Conservation (phyloP, 2,888 invertebrate species). For the Epinotia bilunana region DNA sequence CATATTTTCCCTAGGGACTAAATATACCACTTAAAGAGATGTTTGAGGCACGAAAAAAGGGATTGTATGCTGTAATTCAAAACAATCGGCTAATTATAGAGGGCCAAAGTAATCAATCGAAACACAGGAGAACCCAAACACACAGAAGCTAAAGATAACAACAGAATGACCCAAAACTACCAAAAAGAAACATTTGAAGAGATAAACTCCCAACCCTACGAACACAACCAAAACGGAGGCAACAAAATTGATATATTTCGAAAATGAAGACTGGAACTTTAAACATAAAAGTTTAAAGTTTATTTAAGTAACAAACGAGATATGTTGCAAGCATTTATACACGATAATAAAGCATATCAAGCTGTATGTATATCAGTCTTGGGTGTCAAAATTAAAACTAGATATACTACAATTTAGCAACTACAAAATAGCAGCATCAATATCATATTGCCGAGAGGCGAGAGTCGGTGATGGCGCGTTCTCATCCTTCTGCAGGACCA, state of each 20-base stretch:
- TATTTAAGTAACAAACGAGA: slow-evolving; percentile 44
- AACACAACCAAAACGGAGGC: background rate
- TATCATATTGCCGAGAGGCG: slow-evolving; percentile 34
- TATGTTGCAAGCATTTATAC: slow-evolving; percentile 33
- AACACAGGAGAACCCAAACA: too few relatives aligned
- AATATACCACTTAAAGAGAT: too few relatives aligned
- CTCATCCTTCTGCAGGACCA: slow-evolving; percentile 36
- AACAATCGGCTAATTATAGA: too few relatives aligned
- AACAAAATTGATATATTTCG: slow-evolving; percentile 14
- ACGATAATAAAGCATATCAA: slow-evolving; percentile 12
- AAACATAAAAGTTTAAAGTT: slow-evolving; percentile 41
- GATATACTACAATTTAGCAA: slow-evolving; percentile 29
- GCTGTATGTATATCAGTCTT: slow-evolving; percentile 41
- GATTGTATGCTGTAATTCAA: too few relatives aligned
- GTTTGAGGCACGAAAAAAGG: too few relatives aligned
- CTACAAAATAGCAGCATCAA: slow-evolving; percentile 39
- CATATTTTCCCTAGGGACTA: background rate
- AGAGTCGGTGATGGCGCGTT: slow-evolving; percentile 37
- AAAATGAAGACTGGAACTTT: background rate
- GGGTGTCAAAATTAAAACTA: slow-evolving; percentile 32
- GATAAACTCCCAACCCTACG: too few relatives aligned
- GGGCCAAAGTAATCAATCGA: too few relatives aligned
- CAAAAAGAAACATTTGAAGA: too few relatives aligned
- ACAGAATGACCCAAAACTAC: too few relatives aligned
- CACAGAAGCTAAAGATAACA: too few relatives aligned